Base-by-base conservation (phyloP, 2,113 vertebrate genomes). In the Octodon degus region DNA sequence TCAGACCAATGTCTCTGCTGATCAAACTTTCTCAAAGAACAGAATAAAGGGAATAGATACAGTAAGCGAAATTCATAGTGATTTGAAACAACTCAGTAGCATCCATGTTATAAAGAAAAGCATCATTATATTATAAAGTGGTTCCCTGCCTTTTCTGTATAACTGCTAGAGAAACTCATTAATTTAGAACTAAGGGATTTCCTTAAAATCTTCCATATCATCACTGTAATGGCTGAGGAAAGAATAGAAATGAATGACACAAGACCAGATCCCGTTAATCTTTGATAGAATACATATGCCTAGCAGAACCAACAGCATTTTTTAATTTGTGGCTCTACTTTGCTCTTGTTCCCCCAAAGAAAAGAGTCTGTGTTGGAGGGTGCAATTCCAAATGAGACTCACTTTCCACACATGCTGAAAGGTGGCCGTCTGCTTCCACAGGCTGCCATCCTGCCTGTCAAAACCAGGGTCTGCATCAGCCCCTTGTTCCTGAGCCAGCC, bases 101-200 rank as follows among this genome's bases (percentile, higher is more conserved):
- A 37, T 67, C 22, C 10, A 47, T 80, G 25, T 7, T 86, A 7
- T 86, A 72, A 58, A 58, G 43, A 47, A 93, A 90, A 90, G 14
- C 55, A 94, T 34, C 83, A 89, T 7, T 5, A 43, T 76, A 24
- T 68, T 60, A 74, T 53, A 53, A 68, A 74, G n/a, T 86, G 20
- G 60, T 93, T 94, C 90, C 37, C 34, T 97, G 25, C 53, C 65
- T 67, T 81, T 79, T 86, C 65, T 60, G 25, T 58, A 72, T 53
- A 92, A 83, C 68, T 85, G 74, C 83, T 91, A 65, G 76, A 63
- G 30, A 93, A 93, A 30, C 43, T 95, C 63, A 77, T 85, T 91
- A 77, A 93, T 81, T 85, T 90, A 86, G 53, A 94, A 79, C 68
- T 82, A 74, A 95, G 65, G 9, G 62, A 55, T 92, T 96, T 93